Conservation (phyloP, 2,113 vertebrate genomes). For the Odobenus rosmarus region DNA sequence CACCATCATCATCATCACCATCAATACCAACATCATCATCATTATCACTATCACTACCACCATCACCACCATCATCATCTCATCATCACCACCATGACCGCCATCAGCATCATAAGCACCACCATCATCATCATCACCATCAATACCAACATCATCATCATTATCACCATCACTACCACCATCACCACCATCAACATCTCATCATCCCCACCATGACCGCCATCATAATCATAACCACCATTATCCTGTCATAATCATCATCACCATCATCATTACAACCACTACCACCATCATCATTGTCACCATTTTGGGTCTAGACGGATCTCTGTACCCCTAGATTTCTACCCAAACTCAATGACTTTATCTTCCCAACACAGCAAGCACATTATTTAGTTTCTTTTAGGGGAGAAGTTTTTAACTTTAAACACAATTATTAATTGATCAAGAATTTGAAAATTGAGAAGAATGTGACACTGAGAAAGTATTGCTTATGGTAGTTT, state of each 20-base stretch:
- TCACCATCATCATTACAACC: rapidly evolving
- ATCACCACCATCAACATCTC: neutral
- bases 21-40: neutral
- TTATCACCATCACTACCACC: rapidly evolving
- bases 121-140: neutral
- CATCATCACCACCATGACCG: neutral
- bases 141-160: neutral
- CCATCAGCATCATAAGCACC: no score
- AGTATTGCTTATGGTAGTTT: neutral
- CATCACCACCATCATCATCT: neutral
- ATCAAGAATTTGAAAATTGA: conserved; percentile 42
- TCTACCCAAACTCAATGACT: neutral
- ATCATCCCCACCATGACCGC: neutral
- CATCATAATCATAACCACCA: rapidly evolving
- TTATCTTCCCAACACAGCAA: neutral
- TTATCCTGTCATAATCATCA: rapidly evolving
- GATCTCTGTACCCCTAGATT: neutral
- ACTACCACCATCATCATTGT: no score
- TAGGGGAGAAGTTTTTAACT: neutral
- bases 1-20: neutral
- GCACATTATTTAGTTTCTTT: neutral
- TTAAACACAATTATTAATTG: conserved; percentile 26
- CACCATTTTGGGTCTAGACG: neutral
- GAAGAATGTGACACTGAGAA: neutral
- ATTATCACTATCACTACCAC: neutral